phyloP scores from a whole-genome alignment of 1,140 invertebrate genomes.

The Drosophila gunungcola region DNA sequence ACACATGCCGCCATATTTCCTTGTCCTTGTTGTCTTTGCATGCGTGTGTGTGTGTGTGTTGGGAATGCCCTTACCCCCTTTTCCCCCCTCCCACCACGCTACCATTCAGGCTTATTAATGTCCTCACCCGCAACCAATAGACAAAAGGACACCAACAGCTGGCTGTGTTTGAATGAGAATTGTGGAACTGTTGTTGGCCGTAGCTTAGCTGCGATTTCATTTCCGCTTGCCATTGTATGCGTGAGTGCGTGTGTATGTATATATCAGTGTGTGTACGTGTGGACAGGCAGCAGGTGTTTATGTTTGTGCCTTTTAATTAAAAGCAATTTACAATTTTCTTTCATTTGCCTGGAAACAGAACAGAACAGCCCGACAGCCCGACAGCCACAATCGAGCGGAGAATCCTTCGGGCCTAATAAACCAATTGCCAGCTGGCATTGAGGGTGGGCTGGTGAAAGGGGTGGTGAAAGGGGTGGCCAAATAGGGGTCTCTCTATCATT shows the following conservation, averaged over 20 bases:
- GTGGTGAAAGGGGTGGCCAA: not conserved
- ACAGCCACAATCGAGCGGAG: constrained; percentile 23
- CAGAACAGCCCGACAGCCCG: constrained; percentile 10
- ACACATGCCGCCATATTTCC: constrained; percentile 68
- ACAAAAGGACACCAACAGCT: constrained; percentile 63
- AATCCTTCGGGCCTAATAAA: constrained; percentile 54
- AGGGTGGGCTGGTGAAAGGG: not conserved
- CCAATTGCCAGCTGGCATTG: constrained; percentile 46
- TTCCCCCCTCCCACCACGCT: not conserved
- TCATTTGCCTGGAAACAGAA: constrained; percentile 50
- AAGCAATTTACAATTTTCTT: constrained; percentile 82
- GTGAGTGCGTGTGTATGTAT: constrained; percentile 21
- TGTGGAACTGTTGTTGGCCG: constrained; percentile 48
- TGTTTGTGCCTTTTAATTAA: constrained; percentile 83
- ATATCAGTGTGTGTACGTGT: constrained; percentile 9
- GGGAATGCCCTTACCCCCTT: not conserved
- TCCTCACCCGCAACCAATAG: constrained; percentile 59
- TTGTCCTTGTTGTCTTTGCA: constrained; percentile 56
- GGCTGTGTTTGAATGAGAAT: constrained; percentile 45
- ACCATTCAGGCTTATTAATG: constrained; percentile 52
- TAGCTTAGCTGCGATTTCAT: constrained; percentile 66
- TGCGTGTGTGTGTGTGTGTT: constrained; percentile 28
- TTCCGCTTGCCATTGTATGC: constrained; percentile 41
- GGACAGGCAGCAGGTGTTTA: constrained; percentile 77
- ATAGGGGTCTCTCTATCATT: constrained; percentile 35